Percentiles rank a stretch among this genome's conserved stretches.
These are phyloP conservation scores for Chrysina gloriosa DNA, from an alignment of 2,888 invertebrate species.

Conservation along the genomic window DNA sequence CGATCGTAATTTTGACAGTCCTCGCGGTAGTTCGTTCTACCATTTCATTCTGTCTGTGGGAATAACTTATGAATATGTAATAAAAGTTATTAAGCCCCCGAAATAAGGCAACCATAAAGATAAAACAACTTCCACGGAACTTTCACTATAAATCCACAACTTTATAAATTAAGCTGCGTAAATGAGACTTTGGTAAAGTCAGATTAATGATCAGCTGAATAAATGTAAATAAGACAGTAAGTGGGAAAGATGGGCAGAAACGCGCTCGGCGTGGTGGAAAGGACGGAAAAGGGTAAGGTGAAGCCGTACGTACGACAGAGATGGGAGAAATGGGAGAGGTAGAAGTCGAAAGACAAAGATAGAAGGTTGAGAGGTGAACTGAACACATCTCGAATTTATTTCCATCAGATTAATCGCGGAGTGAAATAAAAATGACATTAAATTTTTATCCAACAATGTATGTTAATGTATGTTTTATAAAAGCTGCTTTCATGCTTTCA, in stretches of 20 bases:
- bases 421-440: slow-evolving; percentile 33
- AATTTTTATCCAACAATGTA: slow-evolving; percentile 10
- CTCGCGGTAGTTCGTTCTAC: not conserved
- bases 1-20: slow-evolving; percentile 30
- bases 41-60: slow-evolving; percentile 23
- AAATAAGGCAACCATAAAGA: slow-evolving; percentile 63
- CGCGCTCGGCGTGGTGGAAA: not conserved
- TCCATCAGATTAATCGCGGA: slow-evolving; percentile 25
- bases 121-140: slow-evolving; percentile 63
- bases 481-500: not conserved
- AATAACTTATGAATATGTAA: slow-evolving; percentile 60
- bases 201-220: slow-evolving; percentile 64
- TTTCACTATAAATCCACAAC: slow-evolving; percentile 65
- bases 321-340: not conserved
- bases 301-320: too few relatives aligned
- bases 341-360: not conserved
- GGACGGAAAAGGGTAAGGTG: not conserved
- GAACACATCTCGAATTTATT: slow-evolving; percentile 29
- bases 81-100: slow-evolving; percentile 62
- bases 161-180: slow-evolving; percentile 65
- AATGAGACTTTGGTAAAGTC: slow-evolving; percentile 65
- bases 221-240: slow-evolving; percentile 63
- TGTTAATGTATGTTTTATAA: slow-evolving; percentile 7
- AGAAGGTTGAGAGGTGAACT: slow-evolving; percentile 7
- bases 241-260: slow-evolving; percentile 51